A percentile compares a stretch with the other conserved stretches of the same genome.
Evolutionary conservation across 2,888 invertebrate species (phyloP).

Genomic region (Epistrophe eligans): DNA sequence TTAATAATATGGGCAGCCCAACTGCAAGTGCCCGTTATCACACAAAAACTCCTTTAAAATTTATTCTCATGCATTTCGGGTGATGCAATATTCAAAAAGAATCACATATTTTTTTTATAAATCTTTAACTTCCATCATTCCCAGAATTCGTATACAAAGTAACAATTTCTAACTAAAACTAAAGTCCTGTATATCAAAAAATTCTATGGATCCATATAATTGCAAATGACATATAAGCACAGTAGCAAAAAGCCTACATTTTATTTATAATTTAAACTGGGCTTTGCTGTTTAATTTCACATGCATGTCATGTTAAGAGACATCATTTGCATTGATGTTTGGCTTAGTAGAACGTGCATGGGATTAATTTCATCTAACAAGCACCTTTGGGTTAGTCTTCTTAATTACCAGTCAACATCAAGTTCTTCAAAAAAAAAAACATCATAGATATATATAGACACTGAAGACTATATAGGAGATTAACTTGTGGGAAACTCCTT

Average conservation of each 20-base stretch:
- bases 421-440: conserved; percentile 2
- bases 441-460: neutral
- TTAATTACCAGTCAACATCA: conserved; percentile 32
- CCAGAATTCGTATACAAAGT: no score
- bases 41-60: no score
- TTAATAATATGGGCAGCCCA: no score
- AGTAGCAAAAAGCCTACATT: neutral
- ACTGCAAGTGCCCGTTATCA: no score
- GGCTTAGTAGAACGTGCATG: conserved; percentile 4
- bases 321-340: conserved; percentile 22
- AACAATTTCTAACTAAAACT: no score
- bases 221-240: no score
- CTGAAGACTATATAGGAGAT: neutral
- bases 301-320: conserved; percentile 3
- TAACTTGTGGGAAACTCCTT: conserved; percentile 18
- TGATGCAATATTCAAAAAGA: no score
- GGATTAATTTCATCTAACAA: conserved; percentile 7
- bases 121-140: no score
- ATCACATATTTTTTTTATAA: no score
- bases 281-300: neutral
- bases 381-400: neutral
- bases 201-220: no score
- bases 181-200: no score
- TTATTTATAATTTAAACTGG: neutral
- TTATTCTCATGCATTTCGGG: no score